Evolutionary conservation across 2,888 invertebrate species (phyloP), one percentile per base, ranked within the genome.

Genomic region (Conomelus anceps): DNA sequence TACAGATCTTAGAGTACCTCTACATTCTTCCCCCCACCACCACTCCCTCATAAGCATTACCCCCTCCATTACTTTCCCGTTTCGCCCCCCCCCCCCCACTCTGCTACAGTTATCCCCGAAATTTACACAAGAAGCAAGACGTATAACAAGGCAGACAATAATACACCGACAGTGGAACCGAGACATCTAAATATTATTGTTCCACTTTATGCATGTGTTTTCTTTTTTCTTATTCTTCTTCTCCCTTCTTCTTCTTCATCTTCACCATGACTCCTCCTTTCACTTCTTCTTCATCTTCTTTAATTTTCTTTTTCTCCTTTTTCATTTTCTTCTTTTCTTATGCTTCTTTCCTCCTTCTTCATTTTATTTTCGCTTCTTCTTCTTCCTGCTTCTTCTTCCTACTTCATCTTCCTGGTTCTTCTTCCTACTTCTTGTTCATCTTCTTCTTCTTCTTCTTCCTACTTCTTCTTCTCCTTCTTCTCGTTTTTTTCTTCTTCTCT

Each of bases 121-220:
- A 63, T 63, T 63, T 63, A 63, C 63, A 3, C 63, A n/a, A 13
- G 63, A n/a, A 63, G 63, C 63, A 63, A 63, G 63, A 63, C 63
- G 63, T 63, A 63, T 63, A 63, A 63, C 63, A 63, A 63, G 63
- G 63, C 63, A 63, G n/a, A 63, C 63, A 63, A 63, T 63, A 63
- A 63, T 63, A 63, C 63, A 63, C 63, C 63, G 20, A 63, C 63
- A 63, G 63, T n/a, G 63, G 11, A 63, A 63, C n/a, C 63, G n/a
- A 63, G 63, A 63, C 41, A 63, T 23, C 88, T 88, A 88, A 88
- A 88, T 88, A 88, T 88, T 88, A 88, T 88, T 88, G 85, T 34
- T 88, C 24, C 88, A 85, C 88, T 88, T 88, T 88, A 88, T 88
- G 88, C 88, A 88, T 88, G 85, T 88, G 85, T 88, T 88, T 88